Percentiles rank a stretch among this genome's conserved stretches.
Evolutionary conservation across 1,140 invertebrate genomes (phyloP).

Genomic region (Drosophila parabipectinata): DNA sequence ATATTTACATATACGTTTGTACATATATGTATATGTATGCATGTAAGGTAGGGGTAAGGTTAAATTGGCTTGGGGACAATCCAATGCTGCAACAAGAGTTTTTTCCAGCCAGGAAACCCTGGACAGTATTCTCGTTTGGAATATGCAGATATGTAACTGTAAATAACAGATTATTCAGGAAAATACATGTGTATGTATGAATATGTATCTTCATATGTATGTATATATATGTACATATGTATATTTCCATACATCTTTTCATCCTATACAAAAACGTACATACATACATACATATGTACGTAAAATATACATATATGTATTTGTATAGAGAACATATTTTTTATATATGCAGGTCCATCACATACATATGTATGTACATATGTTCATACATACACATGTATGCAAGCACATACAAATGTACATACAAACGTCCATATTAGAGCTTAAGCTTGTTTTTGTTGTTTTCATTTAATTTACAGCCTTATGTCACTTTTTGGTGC

Average conservation of each 20-base stretch:
- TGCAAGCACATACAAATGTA: background rate
- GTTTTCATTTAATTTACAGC: constrained; percentile 79
- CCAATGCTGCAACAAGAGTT: background rate
- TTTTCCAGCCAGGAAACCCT: background rate
- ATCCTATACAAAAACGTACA: background rate
- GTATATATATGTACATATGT: background rate
- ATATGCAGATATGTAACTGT: constrained; percentile 74
- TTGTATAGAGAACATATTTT: constrained; percentile 12
- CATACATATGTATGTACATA: constrained; percentile 21
- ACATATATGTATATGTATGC: background rate
- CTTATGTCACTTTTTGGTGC: constrained; percentile 80
- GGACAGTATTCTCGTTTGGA: constrained; percentile 28
- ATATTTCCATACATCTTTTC: constrained; percentile 1
- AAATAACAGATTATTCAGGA: constrained; percentile 56
- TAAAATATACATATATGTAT: constrained; percentile 12
- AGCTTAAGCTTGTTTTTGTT: constrained; percentile 59
- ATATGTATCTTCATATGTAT: constrained; percentile 14
- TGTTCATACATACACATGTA: constrained; percentile 23
- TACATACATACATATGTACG: constrained; percentile 15
- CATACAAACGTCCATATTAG: constrained; percentile 22
- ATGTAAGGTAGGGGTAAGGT: constrained; percentile 1
- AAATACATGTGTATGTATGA: constrained; percentile 3
- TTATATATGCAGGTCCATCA: constrained; percentile 1
- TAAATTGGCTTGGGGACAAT: constrained; percentile 21
- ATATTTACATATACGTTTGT: background rate